phyloP scores from a whole-genome alignment of 30 jellyfish, hydroid and myxozoan genomes.

The Aurelia sp. region DNA sequence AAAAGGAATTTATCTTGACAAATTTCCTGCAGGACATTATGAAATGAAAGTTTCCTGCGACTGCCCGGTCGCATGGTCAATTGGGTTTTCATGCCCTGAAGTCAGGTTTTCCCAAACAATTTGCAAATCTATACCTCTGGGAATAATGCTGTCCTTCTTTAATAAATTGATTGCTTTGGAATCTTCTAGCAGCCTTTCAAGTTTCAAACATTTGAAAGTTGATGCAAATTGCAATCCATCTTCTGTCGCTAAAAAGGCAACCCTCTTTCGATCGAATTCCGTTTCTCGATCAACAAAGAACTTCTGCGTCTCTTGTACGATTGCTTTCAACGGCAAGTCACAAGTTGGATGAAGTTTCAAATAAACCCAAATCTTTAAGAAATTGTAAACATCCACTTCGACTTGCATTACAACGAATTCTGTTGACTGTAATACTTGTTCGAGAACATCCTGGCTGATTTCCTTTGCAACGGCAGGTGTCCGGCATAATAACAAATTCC shows the following conservation, averaged over 20 bases:
- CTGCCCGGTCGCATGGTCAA: too few relatives aligned
- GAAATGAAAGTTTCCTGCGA: too few relatives aligned
- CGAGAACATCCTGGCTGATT: constrained; percentile 62
- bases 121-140: constrained; percentile 61
- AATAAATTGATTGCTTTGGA: constrained; percentile 75
- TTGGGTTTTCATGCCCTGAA: too few relatives aligned
- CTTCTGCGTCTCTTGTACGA: constrained; percentile 81
- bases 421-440: constrained; percentile 66
- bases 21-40: too few relatives aligned
- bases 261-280: constrained; percentile 3
- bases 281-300: constrained; percentile 60
- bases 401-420: constrained; percentile 93
- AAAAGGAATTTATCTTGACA: too few relatives aligned
- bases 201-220: constrained; percentile 72
- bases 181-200: constrained; percentile 81
- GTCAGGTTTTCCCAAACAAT: background rate
- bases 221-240: constrained; percentile 83
- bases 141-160: constrained; percentile 83
- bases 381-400: constrained; percentile 90
- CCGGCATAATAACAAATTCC: constrained; percentile 79
- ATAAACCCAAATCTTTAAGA: constrained; percentile 86
- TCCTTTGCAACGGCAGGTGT: constrained; percentile 86
- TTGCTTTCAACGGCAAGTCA: constrained; percentile 67
- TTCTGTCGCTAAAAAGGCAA: constrained; percentile 70
- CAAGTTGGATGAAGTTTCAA: constrained; percentile 43